phyloP scores from a whole-genome alignment of 2,113 vertebrate species.

The Cyanoramphus novaezelandiae region DNA sequence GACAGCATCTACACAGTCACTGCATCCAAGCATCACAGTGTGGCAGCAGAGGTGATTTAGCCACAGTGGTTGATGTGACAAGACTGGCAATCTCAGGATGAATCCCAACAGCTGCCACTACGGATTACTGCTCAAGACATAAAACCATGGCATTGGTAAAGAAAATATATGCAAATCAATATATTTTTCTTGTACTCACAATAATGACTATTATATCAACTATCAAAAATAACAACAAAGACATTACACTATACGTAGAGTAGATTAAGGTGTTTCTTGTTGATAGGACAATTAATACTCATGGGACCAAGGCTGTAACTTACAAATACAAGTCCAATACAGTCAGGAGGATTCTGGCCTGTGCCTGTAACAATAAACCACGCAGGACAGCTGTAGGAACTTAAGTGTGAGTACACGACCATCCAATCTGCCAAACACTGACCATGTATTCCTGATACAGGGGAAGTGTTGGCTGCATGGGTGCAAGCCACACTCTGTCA shows the following conservation, averaged over 20 bases:
- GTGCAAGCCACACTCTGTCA: not conserved
- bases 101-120: slow-evolving; percentile 9
- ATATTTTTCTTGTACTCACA: not conserved
- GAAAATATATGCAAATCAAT: not conserved
- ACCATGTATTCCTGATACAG: not conserved
- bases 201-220: not conserved
- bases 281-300: not conserved
- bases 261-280: not conserved
- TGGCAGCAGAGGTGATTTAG: slow-evolving; percentile 9
- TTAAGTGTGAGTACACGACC: fast-evolving
- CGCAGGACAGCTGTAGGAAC: not conserved
- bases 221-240: not conserved
- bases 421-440: not conserved
- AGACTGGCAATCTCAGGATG: not conserved
- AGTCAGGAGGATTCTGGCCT: not conserved
- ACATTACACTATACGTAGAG: not conserved
- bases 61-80: not conserved
- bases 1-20: not conserved
- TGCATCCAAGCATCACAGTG: not conserved
- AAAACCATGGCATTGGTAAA: not conserved
- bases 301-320: not conserved
- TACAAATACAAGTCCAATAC: not conserved
- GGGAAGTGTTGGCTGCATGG: not conserved
- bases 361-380: not conserved
- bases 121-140: not conserved